These are phyloP conservation scores for Aldrovandia affinis DNA, from an alignment of 2,797 vertebrate species.

Conservation along the genomic window DNA sequence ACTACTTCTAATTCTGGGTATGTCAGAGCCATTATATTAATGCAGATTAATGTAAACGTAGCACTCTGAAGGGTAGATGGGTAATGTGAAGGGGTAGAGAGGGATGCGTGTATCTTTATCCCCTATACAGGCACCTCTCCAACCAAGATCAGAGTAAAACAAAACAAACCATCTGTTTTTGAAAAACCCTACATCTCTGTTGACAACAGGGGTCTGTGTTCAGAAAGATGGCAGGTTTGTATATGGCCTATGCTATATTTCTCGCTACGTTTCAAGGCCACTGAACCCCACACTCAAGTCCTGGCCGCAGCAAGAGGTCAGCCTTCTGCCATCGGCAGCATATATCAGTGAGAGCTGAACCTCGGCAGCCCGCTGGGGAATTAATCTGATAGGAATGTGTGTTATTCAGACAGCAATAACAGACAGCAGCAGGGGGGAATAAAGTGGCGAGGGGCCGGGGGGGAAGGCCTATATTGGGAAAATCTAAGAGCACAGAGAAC, in stretches of 20 bases:
- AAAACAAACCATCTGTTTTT: no score
- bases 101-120: no score
- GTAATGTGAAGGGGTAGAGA: no score
- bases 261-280: neutral
- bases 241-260: slow-evolving; percentile 2
- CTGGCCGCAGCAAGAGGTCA: neutral
- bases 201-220: neutral
- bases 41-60: no score
- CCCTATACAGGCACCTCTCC: no score
- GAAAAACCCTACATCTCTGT: no score
- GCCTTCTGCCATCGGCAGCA: neutral
- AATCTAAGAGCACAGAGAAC: neutral
- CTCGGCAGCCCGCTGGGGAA: neutral
- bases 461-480: slow-evolving; percentile 23
- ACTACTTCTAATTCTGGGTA: no score
- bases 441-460: neutral
- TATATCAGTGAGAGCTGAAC: neutral
- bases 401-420: slow-evolving; percentile 35
- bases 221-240: neutral
- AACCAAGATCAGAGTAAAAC: no score
- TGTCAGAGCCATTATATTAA: no score
- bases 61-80: no score
- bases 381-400: slow-evolving; percentile 44
- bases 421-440: slow-evolving; percentile 29
- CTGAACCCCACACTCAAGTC: no score